These are phyloP conservation scores for Xiphophorus maculatus DNA, from an alignment of 2,113 vertebrate species.

Conservation along the genomic window DNA sequence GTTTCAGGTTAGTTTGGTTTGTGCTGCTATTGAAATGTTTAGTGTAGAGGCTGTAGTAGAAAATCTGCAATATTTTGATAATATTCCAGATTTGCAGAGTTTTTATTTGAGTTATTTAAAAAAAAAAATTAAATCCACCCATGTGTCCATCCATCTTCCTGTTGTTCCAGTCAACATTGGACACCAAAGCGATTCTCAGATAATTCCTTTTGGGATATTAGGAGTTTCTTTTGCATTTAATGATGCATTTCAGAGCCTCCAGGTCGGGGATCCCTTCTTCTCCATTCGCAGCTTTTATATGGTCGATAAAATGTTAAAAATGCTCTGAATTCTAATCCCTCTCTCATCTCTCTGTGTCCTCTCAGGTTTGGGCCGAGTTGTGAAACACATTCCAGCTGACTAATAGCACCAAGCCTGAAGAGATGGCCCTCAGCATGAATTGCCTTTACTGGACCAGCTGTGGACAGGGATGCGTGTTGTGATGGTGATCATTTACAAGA, in stretches of 20 bases:
- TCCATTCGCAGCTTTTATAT: conserved; percentile 33
- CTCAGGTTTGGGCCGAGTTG: conserved; percentile 71
- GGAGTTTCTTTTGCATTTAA: conserved; percentile 1
- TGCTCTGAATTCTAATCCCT: conserved; percentile 60
- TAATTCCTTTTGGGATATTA: not conserved
- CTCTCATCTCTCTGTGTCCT: conserved; percentile 51
- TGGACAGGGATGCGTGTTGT: conserved; percentile 77
- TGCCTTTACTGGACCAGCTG: conserved; percentile 54
- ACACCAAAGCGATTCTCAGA: not conserved
- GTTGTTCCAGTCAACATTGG: not conserved
- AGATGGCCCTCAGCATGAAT: conserved; percentile 64
- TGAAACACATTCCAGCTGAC: conserved; percentile 55
- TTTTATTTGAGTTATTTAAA: not conserved
- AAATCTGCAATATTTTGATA: not conserved
- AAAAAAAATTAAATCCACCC: not conserved
- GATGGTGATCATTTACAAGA: conserved; percentile 92
- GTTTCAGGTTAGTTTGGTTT: not conserved
- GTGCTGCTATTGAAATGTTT: not conserved
- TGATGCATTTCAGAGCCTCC: conserved; percentile 42
- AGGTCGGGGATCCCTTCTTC: conserved; percentile 10
- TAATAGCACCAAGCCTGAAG: conserved; percentile 55
- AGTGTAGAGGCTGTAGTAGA: not conserved
- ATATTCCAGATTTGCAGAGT: not conserved
- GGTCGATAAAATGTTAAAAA: conserved; percentile 60
- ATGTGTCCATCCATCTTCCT: too few species aligned